phyloP scores from a whole-genome alignment of 2,888 invertebrate species.

The Mythimna pallens region DNA sequence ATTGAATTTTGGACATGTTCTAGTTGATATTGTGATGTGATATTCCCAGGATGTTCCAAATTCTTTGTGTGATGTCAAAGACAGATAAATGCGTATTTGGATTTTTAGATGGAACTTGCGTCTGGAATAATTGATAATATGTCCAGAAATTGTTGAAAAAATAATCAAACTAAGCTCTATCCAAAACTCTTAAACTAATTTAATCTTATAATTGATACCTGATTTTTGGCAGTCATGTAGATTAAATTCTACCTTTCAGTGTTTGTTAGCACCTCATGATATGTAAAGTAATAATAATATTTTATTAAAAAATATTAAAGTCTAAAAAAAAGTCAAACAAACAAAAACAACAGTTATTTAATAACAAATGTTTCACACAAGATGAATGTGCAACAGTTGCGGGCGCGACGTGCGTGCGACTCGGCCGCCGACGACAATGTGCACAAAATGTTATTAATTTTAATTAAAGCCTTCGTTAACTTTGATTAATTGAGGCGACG shows the following conservation, averaged over 20 bases:
- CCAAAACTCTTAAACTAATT: too few species aligned
- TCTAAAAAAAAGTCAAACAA: background rate
- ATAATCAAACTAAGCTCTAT: too few species aligned
- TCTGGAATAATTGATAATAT: too few species aligned
- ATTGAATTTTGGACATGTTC: conserved; percentile 50
- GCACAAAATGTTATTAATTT: conserved; percentile 72
- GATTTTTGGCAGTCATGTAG: too few species aligned
- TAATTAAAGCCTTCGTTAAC: conserved; percentile 75
- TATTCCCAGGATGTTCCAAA: conserved; percentile 26
- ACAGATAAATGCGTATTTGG: conserved; percentile 8
- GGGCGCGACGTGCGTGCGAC: conserved; percentile 51
- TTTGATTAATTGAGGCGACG: conserved; percentile 75
- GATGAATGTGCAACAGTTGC: conserved; percentile 59
- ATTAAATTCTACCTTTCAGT: too few species aligned
- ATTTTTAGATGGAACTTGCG: too few species aligned
- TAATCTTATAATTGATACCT: too few species aligned
- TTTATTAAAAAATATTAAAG: background rate
- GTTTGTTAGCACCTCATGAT: too few species aligned
- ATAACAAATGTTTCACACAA: conserved; percentile 50
- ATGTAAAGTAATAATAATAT: background rate
- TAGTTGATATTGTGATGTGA: conserved; percentile 33
- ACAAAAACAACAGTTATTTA: conserved; percentile 35
- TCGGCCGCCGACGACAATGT: conserved; percentile 56
- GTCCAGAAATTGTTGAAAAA: too few species aligned
- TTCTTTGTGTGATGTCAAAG: conserved; percentile 20